Percentiles rank a stretch among this genome's conserved stretches.
Evolutionary conservation across 2,888 invertebrate species (phyloP).

Genomic region (Iphiclides podalirius): DNA sequence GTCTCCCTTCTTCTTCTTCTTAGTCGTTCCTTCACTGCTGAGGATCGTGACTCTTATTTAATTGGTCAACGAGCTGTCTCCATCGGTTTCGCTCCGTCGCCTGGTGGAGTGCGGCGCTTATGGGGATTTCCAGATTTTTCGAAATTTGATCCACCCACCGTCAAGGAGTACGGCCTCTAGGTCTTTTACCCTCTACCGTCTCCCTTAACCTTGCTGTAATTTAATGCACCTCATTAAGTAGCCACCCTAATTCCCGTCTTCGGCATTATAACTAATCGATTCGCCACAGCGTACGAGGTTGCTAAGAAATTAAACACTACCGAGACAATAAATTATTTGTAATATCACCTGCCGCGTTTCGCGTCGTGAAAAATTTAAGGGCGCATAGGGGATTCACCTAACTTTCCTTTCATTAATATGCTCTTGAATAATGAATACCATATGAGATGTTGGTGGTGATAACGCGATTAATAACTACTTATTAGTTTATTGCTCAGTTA

Average conservation of each 20-base stretch:
- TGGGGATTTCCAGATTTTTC: too few species aligned
- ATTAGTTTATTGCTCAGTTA: neutral
- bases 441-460: neutral
- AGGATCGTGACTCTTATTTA: too few species aligned
- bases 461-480: neutral
- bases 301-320: conserved; percentile 39
- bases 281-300: conserved; percentile 28
- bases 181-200: too few species aligned
- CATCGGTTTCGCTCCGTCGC: too few species aligned
- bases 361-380: conserved; percentile 20
- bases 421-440: neutral
- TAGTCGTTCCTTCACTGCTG: too few species aligned
- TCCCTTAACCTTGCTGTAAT: too few species aligned
- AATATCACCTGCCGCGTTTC: conserved; percentile 38
- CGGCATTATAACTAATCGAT: conserved; percentile 21
- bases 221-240: neutral
- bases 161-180: too few species aligned
- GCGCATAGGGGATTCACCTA: conserved; percentile 6
- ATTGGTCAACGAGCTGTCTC: too few species aligned
- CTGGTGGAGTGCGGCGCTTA: too few species aligned
- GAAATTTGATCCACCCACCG: too few species aligned
- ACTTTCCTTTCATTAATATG: neutral
- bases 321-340: conserved; percentile 48
- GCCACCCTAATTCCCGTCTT: conserved; percentile 1
- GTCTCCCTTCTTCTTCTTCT: too few species aligned